Evolutionary conservation across 1,140 invertebrate species (phyloP), one percentile per base, ranked within the genome.

Genomic region (Epicauta chinensis): DNA sequence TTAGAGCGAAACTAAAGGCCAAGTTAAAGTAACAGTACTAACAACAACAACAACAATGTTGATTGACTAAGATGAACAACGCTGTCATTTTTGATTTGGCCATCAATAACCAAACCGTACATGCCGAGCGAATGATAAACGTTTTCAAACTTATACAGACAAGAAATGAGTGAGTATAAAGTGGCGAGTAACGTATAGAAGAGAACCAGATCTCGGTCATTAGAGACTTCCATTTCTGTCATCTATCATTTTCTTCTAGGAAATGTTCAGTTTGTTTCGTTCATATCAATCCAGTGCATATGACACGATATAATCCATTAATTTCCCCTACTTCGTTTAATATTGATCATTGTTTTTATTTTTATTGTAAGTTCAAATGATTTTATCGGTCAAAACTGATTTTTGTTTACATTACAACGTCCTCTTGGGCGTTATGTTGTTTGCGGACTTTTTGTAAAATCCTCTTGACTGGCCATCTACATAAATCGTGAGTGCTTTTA

Each of bases 41-140:
- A 7, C n/a, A n/a, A n/a, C n/a, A 23, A 3, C 7, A 23, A 23
- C 23, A 23, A 7, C 23, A 23, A 5, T 56, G 58, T 50, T 60
- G 63, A 62, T 50, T 65, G 63, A 65, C 63, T 58, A 63, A 63
- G 63, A 65, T 63, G 61, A 65, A 65, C 63, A 63, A 46, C 59
- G 50, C 58, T 65, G 63, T 62, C 63, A 61, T 63, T 63, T 63
- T 57, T 63, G 63, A 65, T 65, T 63, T 65, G 61, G 55, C 58
- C 61, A 65, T 65, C 61, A 65, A 65, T 65, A 65, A 65, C 60
- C 23, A 44, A 47, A 45, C 55, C 47, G 53, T 53, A 55, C 51
- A 56, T 51, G 53, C 56, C 51, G 53, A 41, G 23, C 46, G 58
- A 51, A 61, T 58, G 59, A 61, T 53, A 59, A 55, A 58, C 61